Base-by-base conservation (phyloP, 2,888 invertebrate species). In the Acleris literana region DNA sequence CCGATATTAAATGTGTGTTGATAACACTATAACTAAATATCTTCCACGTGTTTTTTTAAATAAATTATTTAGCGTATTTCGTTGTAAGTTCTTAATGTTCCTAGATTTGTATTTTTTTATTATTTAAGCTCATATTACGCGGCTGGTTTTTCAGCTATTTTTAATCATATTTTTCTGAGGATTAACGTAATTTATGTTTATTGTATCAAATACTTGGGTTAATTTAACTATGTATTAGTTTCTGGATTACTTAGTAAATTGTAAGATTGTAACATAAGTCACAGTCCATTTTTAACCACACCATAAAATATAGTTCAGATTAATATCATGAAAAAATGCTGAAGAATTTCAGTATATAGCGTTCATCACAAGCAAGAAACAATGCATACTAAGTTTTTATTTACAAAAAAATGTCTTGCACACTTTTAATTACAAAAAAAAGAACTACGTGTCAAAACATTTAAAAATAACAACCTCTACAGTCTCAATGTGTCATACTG, bases 11-110 rank as follows among this genome's bases (percentile, higher is more conserved):
- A 46, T 44, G 60, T 62, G 61, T 62, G 22, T 39, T 62, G 51
- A 67, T 60, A 63, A 67, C 62, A 57, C 60, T 56, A 57, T 59
- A 67, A 69, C 51, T 64, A 72, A 68, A 74, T 72, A 77, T 81
- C 80, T 84, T 84, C 84, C 86, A 84, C 68, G 72, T 75, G 13
- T 71, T 69, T 46, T 71, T 69, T 67, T 61, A 76, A 74, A 80
- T 86, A 86, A 88, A 82, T 86, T 87, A 87, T 89, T 88, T 88
- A 88, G 86, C 78, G 71, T 87, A 86, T 80, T 77, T 81, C 81
- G 79, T 83, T 85, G 85, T 91, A 90, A 91, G 90, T 76, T 87
- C 79, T 86, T 76, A 83, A 91, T 90, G 91, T 92, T 92, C 91
- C 91, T 92, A 91, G 90, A 83, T 83, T 80, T 88, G 82, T 90